phyloP scores from a whole-genome alignment of 2,888 invertebrate genomes.

The Cephalotes varians region DNA sequence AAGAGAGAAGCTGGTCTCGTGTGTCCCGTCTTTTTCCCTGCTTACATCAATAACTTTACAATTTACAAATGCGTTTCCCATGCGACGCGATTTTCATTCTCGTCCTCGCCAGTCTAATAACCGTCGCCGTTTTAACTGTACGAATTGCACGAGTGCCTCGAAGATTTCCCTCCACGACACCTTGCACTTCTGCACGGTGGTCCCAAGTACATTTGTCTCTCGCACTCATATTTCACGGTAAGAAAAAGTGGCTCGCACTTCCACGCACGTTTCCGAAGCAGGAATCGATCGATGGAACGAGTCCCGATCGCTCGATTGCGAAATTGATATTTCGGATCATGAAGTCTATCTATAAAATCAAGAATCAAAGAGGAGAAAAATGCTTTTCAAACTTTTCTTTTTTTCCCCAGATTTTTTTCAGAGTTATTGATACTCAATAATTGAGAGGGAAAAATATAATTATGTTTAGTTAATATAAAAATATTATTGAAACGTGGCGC shows the following conservation, averaged over 20 bases:
- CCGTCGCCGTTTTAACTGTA: constrained; percentile 1
- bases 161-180: constrained; percentile 50
- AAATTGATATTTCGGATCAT: background rate
- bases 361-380: background rate
- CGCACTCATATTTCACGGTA: constrained; percentile 51
- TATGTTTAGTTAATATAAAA: background rate
- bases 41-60: constrained; percentile 67
- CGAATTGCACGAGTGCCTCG: constrained; percentile 41
- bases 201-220: constrained; percentile 63
- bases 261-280: constrained; percentile 1
- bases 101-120: background rate
- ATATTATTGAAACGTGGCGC: background rate
- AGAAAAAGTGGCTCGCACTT: background rate
- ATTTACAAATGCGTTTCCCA: constrained; percentile 54
- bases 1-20: constrained; percentile 74
- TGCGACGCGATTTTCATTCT: constrained; percentile 34
- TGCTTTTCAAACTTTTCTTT: background rate
- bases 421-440: background rate
- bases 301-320: background rate
- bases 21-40: constrained; percentile 52
- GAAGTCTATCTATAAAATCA: constrained; percentile 17
- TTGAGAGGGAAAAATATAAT: background rate
- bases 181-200: constrained; percentile 71
- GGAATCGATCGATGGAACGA: constrained; percentile 50
- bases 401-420: background rate